Evolutionary conservation across 2,888 invertebrate genomes (phyloP).

Genomic region (Yponomeuta malinellus): DNA sequence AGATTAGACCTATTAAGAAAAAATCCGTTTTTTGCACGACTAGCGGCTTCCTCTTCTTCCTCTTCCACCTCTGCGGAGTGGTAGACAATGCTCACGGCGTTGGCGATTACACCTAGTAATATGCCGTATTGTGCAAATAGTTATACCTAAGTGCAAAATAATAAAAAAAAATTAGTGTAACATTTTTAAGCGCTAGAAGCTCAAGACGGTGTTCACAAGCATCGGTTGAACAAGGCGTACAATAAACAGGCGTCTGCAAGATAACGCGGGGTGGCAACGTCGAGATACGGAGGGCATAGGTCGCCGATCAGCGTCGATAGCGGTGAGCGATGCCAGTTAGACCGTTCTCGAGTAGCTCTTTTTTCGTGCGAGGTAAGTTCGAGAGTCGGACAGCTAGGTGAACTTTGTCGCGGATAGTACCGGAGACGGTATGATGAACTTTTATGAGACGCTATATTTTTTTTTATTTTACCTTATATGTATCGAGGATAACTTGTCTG

Average conservation of each 20-base stretch:
- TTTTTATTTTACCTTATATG: constrained; percentile 41
- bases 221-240: constrained; percentile 2
- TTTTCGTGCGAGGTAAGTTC: neutral
- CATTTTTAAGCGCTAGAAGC: neutral
- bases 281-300: constrained; percentile 57
- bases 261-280: constrained; percentile 60
- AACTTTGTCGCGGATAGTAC: neutral
- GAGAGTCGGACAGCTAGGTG: neutral
- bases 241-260: constrained; percentile 23
- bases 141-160: neutral
- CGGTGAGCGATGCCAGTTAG: neutral
- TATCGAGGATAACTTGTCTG: neutral
- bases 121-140: too few species aligned
- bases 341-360: neutral
- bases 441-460: neutral
- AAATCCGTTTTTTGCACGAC: too few species aligned
- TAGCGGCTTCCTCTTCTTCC: too few species aligned
- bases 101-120: too few species aligned
- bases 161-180: too few species aligned
- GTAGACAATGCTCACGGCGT: too few species aligned
- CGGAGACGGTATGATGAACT: neutral
- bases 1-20: too few species aligned
- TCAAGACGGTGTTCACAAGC: neutral
- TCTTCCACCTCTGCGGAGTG: too few species aligned
- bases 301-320: constrained; percentile 47